These are phyloP conservation scores for Pteruthius melanotis DNA, from an alignment of 2,113 vertebrate genomes.

Conservation along the genomic window DNA sequence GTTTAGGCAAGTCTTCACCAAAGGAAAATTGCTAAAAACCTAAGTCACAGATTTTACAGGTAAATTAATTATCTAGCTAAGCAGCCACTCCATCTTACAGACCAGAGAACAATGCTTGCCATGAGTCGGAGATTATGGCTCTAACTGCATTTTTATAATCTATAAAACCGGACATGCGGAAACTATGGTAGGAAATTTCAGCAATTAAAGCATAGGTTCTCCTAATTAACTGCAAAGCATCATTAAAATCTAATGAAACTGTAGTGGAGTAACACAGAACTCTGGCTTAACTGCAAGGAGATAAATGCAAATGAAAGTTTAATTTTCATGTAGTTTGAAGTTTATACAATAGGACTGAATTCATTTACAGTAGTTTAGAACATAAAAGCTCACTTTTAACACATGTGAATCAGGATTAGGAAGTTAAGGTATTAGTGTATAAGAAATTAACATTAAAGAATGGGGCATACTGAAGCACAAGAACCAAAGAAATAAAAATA, in stretches of 20 bases:
- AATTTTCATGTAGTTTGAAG: neutral
- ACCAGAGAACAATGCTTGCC: conserved; percentile 46
- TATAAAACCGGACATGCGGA: conserved; percentile 59
- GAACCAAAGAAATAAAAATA: neutral
- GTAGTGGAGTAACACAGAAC: neutral
- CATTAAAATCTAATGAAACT: conserved; percentile 60
- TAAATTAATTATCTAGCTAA: conserved; percentile 34
- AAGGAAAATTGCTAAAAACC: conserved; percentile 22
- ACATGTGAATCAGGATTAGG: neutral
- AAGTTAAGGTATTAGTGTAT: conserved; percentile 9
- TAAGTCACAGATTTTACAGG: conserved; percentile 27
- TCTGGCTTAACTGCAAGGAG: conserved; percentile 26
- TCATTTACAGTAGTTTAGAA: neutral
- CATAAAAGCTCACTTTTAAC: neutral
- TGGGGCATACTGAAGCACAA: neutral
- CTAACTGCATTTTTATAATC: conserved; percentile 53
- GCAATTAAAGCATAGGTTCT: conserved; percentile 55
- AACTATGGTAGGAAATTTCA: conserved; percentile 56
- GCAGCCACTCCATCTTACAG: conserved; percentile 8
- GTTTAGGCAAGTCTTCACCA: conserved; percentile 11
- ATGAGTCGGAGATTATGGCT: conserved; percentile 10
- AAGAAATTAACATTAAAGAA: conserved; percentile 22
- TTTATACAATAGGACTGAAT: neutral
- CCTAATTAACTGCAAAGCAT: conserved; percentile 60
- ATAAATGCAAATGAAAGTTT: conserved; percentile 33